A percentile compares a stretch with the other conserved stretches of the same genome.
Evolutionary conservation across 1,140 invertebrate genomes (phyloP).

Genomic region (Eupristina koningsbergeri): DNA sequence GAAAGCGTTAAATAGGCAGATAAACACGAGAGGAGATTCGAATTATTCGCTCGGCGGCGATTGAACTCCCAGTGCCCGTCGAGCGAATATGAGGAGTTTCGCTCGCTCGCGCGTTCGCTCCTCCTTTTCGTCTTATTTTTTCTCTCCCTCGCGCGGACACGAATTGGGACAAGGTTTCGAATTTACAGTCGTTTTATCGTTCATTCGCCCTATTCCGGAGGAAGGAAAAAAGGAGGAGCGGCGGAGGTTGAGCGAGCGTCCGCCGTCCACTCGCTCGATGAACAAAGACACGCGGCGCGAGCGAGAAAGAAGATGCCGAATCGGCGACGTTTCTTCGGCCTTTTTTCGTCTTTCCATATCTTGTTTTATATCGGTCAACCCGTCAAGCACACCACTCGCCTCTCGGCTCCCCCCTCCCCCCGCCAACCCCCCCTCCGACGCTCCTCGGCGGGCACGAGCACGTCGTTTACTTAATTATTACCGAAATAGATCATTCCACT

Average conservation of each 20-base stretch:
- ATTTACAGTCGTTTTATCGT: constrained; percentile 50
- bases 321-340: neutral
- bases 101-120: too few species aligned
- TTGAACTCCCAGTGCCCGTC: neutral
- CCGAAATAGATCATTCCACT: neutral
- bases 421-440: too few species aligned
- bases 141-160: constrained; percentile 8
- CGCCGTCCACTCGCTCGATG: constrained; percentile 12
- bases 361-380: constrained; percentile 17
- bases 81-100: too few species aligned
- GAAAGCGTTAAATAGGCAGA: constrained; percentile 29
- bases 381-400: neutral
- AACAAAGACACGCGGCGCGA: constrained; percentile 37
- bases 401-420: too few species aligned
- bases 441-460: neutral
- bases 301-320: neutral
- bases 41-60: constrained; percentile 1
- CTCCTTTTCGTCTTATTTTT: too few species aligned
- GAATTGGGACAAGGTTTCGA: constrained; percentile 53
- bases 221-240: neutral
- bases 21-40: neutral
- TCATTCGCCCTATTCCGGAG: constrained; percentile 41
- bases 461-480: constrained; percentile 11
- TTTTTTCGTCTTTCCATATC: neutral
- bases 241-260: constrained; percentile 33